phyloP scores from a whole-genome alignment of 2,113 vertebrate genomes.

The Hypocryptadius cinnamomeus region DNA sequence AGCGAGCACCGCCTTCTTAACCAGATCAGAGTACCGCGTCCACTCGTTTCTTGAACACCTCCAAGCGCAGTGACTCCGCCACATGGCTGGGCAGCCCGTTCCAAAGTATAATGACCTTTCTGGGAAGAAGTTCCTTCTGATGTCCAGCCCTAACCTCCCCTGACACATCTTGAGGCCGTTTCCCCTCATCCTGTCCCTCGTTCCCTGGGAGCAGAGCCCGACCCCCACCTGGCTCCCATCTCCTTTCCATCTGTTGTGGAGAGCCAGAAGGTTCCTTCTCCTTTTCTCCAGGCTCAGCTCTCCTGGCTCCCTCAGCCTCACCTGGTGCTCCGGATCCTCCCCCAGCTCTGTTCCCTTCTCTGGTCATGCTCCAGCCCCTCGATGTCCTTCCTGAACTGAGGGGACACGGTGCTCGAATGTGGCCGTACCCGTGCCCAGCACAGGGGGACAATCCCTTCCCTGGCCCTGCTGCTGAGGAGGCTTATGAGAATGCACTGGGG shows the following conservation, averaged over 20 bases:
- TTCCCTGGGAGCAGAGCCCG: neutral
- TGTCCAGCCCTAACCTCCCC: neutral
- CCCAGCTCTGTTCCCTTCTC: neutral
- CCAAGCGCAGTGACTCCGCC: neutral
- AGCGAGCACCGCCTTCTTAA: neutral
- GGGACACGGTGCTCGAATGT: accelerated
- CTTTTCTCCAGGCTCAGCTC: neutral
- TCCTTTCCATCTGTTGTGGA: neutral
- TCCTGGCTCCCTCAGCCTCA: neutral
- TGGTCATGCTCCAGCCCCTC: neutral
- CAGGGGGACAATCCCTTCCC: neutral
- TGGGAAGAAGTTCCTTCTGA: neutral
- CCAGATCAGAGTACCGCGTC: no score
- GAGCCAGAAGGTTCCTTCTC: neutral
- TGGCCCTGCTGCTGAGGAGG: neutral
- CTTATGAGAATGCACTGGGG: neutral
- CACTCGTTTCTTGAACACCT: neutral
- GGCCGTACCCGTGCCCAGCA: no score
- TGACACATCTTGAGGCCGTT: neutral
- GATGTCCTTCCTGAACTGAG: neutral
- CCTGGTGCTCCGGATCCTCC: neutral
- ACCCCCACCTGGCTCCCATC: neutral
- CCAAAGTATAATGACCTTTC: neutral
- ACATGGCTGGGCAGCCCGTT: neutral
- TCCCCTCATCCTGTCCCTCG: neutral